phyloP scores from a whole-genome alignment of 2,888 invertebrate species.

The Drosophila engyochracea region DNA sequence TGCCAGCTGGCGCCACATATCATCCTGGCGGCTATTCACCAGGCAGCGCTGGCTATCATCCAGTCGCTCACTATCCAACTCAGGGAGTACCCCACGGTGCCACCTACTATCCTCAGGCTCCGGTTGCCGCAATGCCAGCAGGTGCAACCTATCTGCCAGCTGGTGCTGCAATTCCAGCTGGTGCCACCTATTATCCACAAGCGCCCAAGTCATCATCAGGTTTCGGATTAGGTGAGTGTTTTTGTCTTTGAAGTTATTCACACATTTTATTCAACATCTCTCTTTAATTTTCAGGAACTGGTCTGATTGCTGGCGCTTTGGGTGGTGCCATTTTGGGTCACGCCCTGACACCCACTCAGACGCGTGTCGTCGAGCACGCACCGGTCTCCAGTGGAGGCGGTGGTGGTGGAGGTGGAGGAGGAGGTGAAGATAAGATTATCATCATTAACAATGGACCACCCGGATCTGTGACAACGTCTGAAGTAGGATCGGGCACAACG shows the following conservation, averaged over 20 bases:
- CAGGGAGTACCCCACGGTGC: slow-evolving; percentile 69
- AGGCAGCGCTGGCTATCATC: slow-evolving; percentile 74
- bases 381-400: slow-evolving; percentile 44
- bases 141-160: slow-evolving; percentile 77
- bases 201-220: slow-evolving; percentile 80
- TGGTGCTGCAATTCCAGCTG: slow-evolving; percentile 64
- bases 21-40: slow-evolving; percentile 64
- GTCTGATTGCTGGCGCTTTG: slow-evolving; percentile 82
- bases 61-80: slow-evolving; percentile 32
- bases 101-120: slow-evolving; percentile 69
- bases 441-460: slow-evolving; percentile 85
- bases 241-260: too few relatives aligned
- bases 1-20: slow-evolving; percentile 69
- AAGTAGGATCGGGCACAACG: slow-evolving; percentile 77
- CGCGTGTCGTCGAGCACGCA: slow-evolving; percentile 68
- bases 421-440: slow-evolving; percentile 82
- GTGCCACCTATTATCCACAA: slow-evolving; percentile 79
- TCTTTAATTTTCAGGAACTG: slow-evolving; percentile 74
- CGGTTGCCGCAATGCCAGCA: slow-evolving; percentile 68
- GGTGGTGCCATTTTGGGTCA: slow-evolving; percentile 84
- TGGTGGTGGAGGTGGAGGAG: slow-evolving; percentile 43
- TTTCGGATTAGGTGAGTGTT: slow-evolving; percentile 79
- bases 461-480: slow-evolving; percentile 80
- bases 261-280: too few relatives aligned
- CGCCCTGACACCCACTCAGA: slow-evolving; percentile 82